Evolutionary conservation across 2,113 vertebrate genomes (phyloP), one percentile per base, ranked within the genome.

Genomic region (Ailuropoda melanoleuca): DNA sequence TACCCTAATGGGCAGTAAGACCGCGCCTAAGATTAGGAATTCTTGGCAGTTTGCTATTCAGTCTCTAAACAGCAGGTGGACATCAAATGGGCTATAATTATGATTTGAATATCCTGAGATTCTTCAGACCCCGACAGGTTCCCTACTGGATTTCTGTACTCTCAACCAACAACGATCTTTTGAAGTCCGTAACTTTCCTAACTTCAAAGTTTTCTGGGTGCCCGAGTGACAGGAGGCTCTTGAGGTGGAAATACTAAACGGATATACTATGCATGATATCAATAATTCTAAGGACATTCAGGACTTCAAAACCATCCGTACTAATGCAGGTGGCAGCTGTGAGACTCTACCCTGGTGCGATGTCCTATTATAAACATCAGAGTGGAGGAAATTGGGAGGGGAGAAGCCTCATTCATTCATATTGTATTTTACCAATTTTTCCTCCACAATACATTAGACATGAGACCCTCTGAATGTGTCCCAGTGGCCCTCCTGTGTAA

Each of bases 21-120:
- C 29, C 14, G 1, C 15, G 39, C 15, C 12, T 34, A 60, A 34
- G 84, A 62, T 58, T 37, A 96, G 92, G 37, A 68, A 64, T 50
- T 31, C 77, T 84, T 82, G 78, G 66, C 62, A 21, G 60, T 60
- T 88, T 85, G 53, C 68, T 93, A 18, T 53, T 93, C 62, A 82
- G 46, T 19, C 39, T 80, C 66, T 92, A n/a, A 83, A 48, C 85
- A 93, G 88, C 37, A 87, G 81, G 94, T 48, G 62, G 87, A 70
- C 10, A 17, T 80, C 96, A 37, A 29, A 58, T 21, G 7, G 77
- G 39, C 39, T 68, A 1, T 93, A 90, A 68, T 43, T 29, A 26
- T 6, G 78, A 93, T 84, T 72, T 87, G 39, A 90, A 90, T 70
- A n/a, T 88, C 18, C 8, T 0, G 21, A 21, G 23, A 60, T 24